phyloP scores from a whole-genome alignment of 1,140 invertebrate genomes.

The Cataglyphis hispanica region DNA sequence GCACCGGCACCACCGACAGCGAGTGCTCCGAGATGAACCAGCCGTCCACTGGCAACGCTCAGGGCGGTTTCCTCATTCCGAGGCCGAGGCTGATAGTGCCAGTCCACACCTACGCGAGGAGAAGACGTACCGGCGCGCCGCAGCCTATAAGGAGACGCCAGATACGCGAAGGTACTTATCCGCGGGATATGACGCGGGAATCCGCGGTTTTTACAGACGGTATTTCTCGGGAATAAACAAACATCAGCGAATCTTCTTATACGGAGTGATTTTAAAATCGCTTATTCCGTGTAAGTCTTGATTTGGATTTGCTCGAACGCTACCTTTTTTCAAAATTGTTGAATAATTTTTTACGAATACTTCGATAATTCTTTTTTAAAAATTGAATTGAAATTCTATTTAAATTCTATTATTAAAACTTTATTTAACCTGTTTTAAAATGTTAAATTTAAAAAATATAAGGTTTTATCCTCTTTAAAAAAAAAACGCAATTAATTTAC shows the following conservation, averaged over 20 bases:
- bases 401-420: too few species aligned
- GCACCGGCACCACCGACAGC: conserved; percentile 84
- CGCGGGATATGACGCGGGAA: conserved; percentile 3
- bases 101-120: conserved; percentile 93
- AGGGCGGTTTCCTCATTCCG: conserved; percentile 92
- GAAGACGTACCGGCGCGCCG: conserved; percentile 90
- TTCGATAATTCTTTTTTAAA: neutral
- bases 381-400: neutral
- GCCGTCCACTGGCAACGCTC: conserved; percentile 83
- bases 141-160: conserved; percentile 77
- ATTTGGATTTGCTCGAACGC: neutral
- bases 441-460: neutral
- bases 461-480: neutral
- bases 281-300: neutral
- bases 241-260: neutral
- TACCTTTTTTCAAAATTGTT: neutral
- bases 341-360: neutral
- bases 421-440: neutral
- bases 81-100: conserved; percentile 94
- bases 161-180: conserved; percentile 77
- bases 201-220: neutral
- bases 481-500: neutral
- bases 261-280: neutral
- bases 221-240: neutral
- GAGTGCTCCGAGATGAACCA: conserved; percentile 83